phyloP scores from a whole-genome alignment of 1,140 invertebrate genomes.

The fruit fly (Drosophila melanogaster) region Release_6_plus_ISO1_MT NT_033779.5:15525001-15525500 shows the following conservation, averaged over 20 bases:
- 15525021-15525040: constrained; percentile 40
- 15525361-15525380: constrained; percentile 48
- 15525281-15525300: constrained; percentile 64
- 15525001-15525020: constrained; percentile 30
- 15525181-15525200: constrained; percentile 74
- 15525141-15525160: constrained; percentile 57
- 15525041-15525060: constrained; percentile 49
- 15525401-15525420: background rate
- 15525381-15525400: background rate
- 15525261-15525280: constrained; percentile 42
- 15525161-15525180: constrained; percentile 54
- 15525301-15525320: constrained; percentile 59
- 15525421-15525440: too few relatives aligned
- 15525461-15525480: background rate
- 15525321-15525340: constrained; percentile 28
- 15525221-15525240: constrained; percentile 63
- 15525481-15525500: background rate
- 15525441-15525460: too few relatives aligned
- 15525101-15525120: constrained; percentile 45
- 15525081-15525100: constrained; percentile 27
- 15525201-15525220: constrained; percentile 45
- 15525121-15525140: constrained; percentile 58
- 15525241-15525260: constrained; percentile 54
- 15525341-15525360: constrained; percentile 54
- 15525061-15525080: constrained; percentile 15